Conservation (phyloP, 2,797 vertebrate species). For the Mormyrops boulengeri region DNA sequence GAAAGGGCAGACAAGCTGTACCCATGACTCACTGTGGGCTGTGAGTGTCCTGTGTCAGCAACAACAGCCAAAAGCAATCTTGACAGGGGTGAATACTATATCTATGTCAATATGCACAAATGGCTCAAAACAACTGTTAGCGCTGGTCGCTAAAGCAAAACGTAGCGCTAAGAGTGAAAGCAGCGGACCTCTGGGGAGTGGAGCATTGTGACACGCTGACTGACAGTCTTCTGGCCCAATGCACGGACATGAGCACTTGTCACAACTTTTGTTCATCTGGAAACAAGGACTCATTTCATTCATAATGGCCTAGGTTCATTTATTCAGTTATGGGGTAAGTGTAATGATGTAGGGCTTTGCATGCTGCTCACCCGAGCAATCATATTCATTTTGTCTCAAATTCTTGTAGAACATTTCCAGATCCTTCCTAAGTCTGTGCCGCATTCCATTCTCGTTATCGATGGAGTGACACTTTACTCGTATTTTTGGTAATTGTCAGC, state of each 20-base stretch:
- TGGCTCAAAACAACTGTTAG: neutral
- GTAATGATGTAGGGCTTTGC: neutral
- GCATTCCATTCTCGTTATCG: neutral
- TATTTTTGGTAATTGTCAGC: neutral
- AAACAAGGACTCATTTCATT: neutral
- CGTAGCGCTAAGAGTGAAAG: neutral
- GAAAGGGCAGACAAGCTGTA: neutral
- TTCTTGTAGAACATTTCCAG: neutral
- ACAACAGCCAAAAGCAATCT: neutral
- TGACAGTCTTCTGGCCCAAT: neutral
- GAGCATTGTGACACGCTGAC: neutral
- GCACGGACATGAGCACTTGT: neutral
- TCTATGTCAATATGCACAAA: neutral
- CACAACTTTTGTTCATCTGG: neutral
- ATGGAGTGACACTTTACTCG: neutral
- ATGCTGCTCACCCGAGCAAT: neutral
- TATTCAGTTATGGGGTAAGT: neutral
- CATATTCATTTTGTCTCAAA: neutral
- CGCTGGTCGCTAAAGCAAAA: neutral
- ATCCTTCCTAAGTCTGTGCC: neutral
- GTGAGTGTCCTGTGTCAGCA: neutral
- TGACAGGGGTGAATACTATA: neutral
- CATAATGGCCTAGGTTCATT: neutral
- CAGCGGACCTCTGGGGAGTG: neutral
- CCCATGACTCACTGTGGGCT: neutral